Base-by-base conservation (phyloP, 2,113 vertebrate genomes). In the Microcebus tavaratra region DNA sequence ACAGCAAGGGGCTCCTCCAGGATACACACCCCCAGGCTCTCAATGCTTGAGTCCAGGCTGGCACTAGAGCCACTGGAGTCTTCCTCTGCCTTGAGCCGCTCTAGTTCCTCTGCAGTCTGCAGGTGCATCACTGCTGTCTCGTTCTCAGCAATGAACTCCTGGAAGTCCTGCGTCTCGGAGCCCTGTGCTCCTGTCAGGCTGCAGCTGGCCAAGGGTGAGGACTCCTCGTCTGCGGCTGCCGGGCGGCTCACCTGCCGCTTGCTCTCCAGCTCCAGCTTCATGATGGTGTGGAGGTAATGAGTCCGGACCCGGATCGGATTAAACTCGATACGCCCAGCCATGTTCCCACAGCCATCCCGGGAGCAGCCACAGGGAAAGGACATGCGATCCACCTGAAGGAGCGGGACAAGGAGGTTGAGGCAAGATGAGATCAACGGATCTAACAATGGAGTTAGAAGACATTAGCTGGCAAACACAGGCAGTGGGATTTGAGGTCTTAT, bases 311-410 rank as follows among this genome's bases (percentile, higher is more conserved):
- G 99, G 31, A 99, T 99, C 0, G 99, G 99, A 73, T 99, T 99
- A 98, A 99, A 99, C 98, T 99, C 99, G 80, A 99, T 99, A 17
- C 99, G 99, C 2, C 99, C 99, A 0, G 99, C 99, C 57, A 98
- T 97, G 96, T 99, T 99, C 6, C 99, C 99, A 3, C 99, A 99
- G 92, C 99, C 99, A 0, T 99, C 99, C 36, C 99, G 97, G 34
- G 99, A 99, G 98, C 99, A 99, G 97, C 99, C 99, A 18, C 99
- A 99, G 0, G 99, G 99, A 98, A 99, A 99, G 27, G 99, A 99
- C 99, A 99, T 99, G 50, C 99, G 99, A 88, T 99, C 99, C 98
- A 99, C 99, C 99, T 99, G 82, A 82, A 36, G 8, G 75, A 9
- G 17, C 23, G 17, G 68, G 59, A 61, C 89, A 91, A 50, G 57